A percentile compares a stretch with the other conserved stretches of the same genome.
Evolutionary conservation across 1,140 invertebrate genomes (phyloP).

Genomic region (Lasioglossum albipes): DNA sequence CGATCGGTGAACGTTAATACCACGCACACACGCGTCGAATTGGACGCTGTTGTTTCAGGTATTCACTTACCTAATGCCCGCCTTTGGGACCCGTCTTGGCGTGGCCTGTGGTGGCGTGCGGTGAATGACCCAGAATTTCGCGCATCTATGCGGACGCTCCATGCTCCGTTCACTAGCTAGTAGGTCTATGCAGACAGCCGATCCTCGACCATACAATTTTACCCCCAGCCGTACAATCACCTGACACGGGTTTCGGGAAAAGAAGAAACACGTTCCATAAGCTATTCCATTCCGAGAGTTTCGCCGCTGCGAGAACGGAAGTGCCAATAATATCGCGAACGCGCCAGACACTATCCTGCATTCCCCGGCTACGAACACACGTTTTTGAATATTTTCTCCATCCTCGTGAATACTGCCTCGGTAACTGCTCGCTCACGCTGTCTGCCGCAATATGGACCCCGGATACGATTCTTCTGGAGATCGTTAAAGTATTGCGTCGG

Average conservation of each 20-base stretch:
- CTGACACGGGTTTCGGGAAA: slow-evolving; percentile 9
- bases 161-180: too few relatives aligned
- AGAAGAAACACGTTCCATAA: slow-evolving; percentile 33
- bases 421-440: not conserved
- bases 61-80: slow-evolving; percentile 50
- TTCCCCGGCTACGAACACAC: not conserved
- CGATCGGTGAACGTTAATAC: slow-evolving; percentile 54
- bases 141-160: not conserved
- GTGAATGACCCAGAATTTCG: slow-evolving; percentile 36
- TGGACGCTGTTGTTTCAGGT: slow-evolving; percentile 45
- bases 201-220: slow-evolving; percentile 18
- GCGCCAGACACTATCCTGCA: too few relatives aligned
- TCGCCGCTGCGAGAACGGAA: not conserved
- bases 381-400: not conserved
- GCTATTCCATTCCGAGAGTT: slow-evolving; percentile 18
- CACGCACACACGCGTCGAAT: slow-evolving; percentile 44
- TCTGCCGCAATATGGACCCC: not conserved
- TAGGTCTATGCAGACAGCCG: not conserved
- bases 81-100: slow-evolving; percentile 36
- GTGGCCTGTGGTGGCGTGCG: not conserved
- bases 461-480: not conserved
- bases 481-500: not conserved
- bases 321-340: slow-evolving; percentile 29
- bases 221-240: slow-evolving; percentile 6
- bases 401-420: not conserved